Percentiles rank a stretch among this genome's conserved stretches.
Evolutionary conservation across 2,888 invertebrate genomes (phyloP).

Genomic region (Ommatoiulus sabulosus): DNA sequence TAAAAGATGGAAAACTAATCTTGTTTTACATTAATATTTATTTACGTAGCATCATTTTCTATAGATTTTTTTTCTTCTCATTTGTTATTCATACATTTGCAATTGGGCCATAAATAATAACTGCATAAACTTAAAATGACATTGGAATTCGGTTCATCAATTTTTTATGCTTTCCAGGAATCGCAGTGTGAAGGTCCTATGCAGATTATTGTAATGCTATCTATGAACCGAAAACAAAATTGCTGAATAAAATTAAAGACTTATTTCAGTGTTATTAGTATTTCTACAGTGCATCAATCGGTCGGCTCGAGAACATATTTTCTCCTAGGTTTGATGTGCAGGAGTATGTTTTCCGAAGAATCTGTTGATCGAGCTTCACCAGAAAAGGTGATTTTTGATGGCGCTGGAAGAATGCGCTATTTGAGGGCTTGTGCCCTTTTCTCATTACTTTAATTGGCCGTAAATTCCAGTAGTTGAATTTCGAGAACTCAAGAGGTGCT

Average conservation of each 20-base stretch:
- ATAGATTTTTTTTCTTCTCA: too few species aligned
- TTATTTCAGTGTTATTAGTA: not conserved
- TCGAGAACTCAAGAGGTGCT: not conserved
- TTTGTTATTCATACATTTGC: not conserved
- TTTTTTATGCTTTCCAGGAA: too few species aligned
- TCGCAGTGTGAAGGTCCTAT: not conserved
- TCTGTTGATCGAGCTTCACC: not conserved
- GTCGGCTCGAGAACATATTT: not conserved
- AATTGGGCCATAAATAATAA: not conserved
- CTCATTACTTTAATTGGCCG: conserved; percentile 5
- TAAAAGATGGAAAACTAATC: not conserved
- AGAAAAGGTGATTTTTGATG: conserved; percentile 32
- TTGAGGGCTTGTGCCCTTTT: not conserved
- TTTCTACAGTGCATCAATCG: not conserved
- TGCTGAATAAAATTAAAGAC: too few species aligned
- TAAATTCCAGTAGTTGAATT: not conserved
- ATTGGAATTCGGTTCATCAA: too few species aligned
- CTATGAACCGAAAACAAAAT: too few species aligned
- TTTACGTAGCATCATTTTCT: too few species aligned
- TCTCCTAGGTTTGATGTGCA: not conserved
- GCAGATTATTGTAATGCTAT: too few species aligned
- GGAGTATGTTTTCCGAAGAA: not conserved
- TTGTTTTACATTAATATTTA: too few species aligned
- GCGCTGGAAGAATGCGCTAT: not conserved
- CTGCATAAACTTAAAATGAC: too few species aligned